These are phyloP conservation scores for Agelastica alni DNA, from an alignment of 2,888 invertebrate genomes.

Conservation along the genomic window DNA sequence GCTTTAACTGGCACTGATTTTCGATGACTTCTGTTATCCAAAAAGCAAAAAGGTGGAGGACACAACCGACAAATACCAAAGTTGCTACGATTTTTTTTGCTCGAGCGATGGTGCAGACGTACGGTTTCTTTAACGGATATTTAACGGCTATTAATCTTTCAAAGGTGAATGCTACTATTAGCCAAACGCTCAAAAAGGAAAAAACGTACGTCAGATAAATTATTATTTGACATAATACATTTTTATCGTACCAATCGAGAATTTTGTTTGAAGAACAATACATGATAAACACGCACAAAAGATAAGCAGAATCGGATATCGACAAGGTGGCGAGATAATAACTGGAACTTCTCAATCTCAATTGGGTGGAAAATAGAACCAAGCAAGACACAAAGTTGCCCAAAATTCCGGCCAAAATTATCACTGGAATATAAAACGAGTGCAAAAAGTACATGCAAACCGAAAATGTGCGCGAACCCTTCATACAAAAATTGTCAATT, in stretches of 20 bases:
- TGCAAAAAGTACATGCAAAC: slow-evolving; percentile 57
- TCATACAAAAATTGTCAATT: slow-evolving; percentile 1
- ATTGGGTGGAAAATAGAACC: slow-evolving; percentile 64
- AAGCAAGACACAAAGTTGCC: slow-evolving; percentile 65
- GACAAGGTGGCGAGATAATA: slow-evolving; percentile 68
- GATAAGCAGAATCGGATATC: slow-evolving; percentile 64
- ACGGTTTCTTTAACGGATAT: slow-evolving; percentile 63
- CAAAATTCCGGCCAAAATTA: slow-evolving; percentile 63
- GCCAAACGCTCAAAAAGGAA: slow-evolving; percentile 70
- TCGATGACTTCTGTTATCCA: slow-evolving; percentile 51
- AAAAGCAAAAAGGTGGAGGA: slow-evolving; percentile 42
- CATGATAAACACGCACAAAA: slow-evolving; percentile 61
- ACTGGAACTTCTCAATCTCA: slow-evolving; percentile 66
- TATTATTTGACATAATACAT: slow-evolving; percentile 61
- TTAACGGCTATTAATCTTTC: slow-evolving; percentile 72
- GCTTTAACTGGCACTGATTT: slow-evolving; percentile 59
- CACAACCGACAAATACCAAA: slow-evolving; percentile 54
- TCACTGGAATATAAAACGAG: slow-evolving; percentile 64
- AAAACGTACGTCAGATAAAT: slow-evolving; percentile 55
- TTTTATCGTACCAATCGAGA: slow-evolving; percentile 58
- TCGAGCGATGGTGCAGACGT: slow-evolving; percentile 64
- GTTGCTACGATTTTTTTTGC: slow-evolving; percentile 61
- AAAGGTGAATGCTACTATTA: slow-evolving; percentile 71
- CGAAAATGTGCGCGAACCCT: slow-evolving; percentile 6
- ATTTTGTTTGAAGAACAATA: slow-evolving; percentile 60